Evolutionary conservation across 64 coral and sea anemone genomes (phyloP), one percentile per base, ranked within the genome.

Genomic region (Porites australiensis): DNA sequence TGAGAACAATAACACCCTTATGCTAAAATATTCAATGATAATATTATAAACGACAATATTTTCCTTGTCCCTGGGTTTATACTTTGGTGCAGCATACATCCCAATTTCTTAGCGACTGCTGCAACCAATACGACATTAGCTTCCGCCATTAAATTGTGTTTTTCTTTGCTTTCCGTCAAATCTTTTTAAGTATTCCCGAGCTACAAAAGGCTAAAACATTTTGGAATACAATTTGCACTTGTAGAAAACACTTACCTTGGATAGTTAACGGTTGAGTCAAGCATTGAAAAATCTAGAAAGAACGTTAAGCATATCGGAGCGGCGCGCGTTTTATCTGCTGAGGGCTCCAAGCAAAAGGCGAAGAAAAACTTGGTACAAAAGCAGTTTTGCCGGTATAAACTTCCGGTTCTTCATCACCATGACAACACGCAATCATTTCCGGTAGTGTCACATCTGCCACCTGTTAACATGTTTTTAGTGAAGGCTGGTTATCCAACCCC

Each of bases 361-460:
- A 43, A 12, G 3, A 48, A 43, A 74, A 44, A 74, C 6, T 8
- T 46, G 11, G 12, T 43, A 72, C 37, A 43, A 72, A 74, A 37
- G 27, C 27, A 37, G 27, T 37, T 74, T 74, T 44, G 71, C 71
- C 71, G 44, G 27, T 45, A 45, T 74, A 74, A 74, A 70, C 71
- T 74, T 74, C 71, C 71, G 71, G 71, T 74, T 74, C 71, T 74
- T 74, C 27, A 74, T 74, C 9, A 48, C 71, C 44, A 74, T 74
- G 71, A 74, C 71, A 74, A 74, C 71, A 7, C 27, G 3, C 71
- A 74, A 45, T 67, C 37, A 74, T 15, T 45, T 74, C 70, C 37
- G 71, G 11, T 74, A 45, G 44, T 74, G 44, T 44, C 44, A 14
- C 23, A 45, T 48, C 8, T 74, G 71, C 71, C 71, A 74, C 71